Evolutionary conservation across 1,140 invertebrate genomes (phyloP).

Genomic region (Ips typographus): DNA sequence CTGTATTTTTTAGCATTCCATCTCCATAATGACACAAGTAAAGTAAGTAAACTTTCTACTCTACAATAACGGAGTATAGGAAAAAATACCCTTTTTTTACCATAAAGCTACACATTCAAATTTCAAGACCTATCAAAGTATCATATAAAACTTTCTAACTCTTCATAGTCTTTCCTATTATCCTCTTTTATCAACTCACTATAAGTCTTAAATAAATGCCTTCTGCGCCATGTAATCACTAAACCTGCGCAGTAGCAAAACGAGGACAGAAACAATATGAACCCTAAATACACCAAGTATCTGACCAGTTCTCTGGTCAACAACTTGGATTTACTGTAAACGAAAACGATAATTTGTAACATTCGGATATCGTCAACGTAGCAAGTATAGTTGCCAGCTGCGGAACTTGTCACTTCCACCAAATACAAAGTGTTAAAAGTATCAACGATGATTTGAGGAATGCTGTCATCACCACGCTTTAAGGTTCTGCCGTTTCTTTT

Average conservation of each 20-base stretch:
- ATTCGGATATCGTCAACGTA: slow-evolving; percentile 55
- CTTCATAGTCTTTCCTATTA: slow-evolving; percentile 31
- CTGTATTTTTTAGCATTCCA: too few relatives aligned
- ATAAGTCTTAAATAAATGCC: slow-evolving; percentile 48
- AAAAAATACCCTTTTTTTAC: too few relatives aligned
- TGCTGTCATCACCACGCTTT: slow-evolving; percentile 51
- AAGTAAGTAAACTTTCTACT: too few relatives aligned
- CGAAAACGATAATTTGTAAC: slow-evolving; percentile 56
- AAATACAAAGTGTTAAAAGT: slow-evolving; percentile 60
- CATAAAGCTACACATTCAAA: too few relatives aligned
- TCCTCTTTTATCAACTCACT: slow-evolving; percentile 44
- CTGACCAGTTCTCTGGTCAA: slow-evolving; percentile 53
- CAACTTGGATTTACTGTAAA: slow-evolving; percentile 42
- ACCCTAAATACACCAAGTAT: slow-evolving; percentile 58
- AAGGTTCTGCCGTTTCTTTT: slow-evolving; percentile 53
- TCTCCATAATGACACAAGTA: too few relatives aligned
- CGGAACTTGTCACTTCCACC: slow-evolving; percentile 54
- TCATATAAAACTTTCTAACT: slow-evolving; percentile 21
- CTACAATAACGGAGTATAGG: too few relatives aligned
- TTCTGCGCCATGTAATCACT: slow-evolving; percentile 51
- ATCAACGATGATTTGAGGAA: slow-evolving; percentile 57
- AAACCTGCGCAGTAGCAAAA: slow-evolving; percentile 59
- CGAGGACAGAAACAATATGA: slow-evolving; percentile 55
- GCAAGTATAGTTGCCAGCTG: slow-evolving; percentile 61
- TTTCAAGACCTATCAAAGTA: too few relatives aligned